Evolutionary conservation across 2,888 invertebrate species (phyloP).

Genomic region (Melanophora roralis): DNA sequence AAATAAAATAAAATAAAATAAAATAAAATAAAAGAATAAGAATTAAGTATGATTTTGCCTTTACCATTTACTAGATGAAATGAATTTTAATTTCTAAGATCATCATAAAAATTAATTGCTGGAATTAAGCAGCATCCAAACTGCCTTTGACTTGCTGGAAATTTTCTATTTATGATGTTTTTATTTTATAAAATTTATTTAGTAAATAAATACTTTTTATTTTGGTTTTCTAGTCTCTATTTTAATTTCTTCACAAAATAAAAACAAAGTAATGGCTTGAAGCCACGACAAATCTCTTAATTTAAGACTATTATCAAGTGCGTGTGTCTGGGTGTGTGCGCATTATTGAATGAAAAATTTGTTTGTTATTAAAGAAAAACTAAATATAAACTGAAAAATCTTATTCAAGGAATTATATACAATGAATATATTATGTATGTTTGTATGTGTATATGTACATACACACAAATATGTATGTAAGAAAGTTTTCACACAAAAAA

Average conservation of each 20-base stretch:
- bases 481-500: too few species aligned
- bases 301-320: too few species aligned
- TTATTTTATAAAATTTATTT: conserved; percentile 4
- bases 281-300: conserved; percentile 13
- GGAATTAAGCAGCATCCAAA: conserved; percentile 68
- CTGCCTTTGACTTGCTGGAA: conserved; percentile 16
- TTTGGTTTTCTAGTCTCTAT: conserved; percentile 7
- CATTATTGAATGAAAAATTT: too few species aligned
- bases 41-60: conserved; percentile 70
- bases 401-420: too few species aligned
- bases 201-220: not conserved
- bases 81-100: conserved; percentile 72
- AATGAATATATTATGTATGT: too few species aligned
- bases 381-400: too few species aligned
- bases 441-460: too few species aligned
- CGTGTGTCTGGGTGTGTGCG: too few species aligned
- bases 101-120: conserved; percentile 74
- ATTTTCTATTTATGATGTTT: conserved; percentile 17
- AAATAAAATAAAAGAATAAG: conserved; percentile 47
- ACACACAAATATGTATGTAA: too few species aligned
- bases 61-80: conserved; percentile 54
- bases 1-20: too few species aligned
- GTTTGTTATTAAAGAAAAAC: too few species aligned
- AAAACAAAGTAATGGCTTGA: conserved; percentile 20
- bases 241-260: too few species aligned